phyloP scores from a whole-genome alignment of 2,888 invertebrate species.

The Calameuta idolon region DNA sequence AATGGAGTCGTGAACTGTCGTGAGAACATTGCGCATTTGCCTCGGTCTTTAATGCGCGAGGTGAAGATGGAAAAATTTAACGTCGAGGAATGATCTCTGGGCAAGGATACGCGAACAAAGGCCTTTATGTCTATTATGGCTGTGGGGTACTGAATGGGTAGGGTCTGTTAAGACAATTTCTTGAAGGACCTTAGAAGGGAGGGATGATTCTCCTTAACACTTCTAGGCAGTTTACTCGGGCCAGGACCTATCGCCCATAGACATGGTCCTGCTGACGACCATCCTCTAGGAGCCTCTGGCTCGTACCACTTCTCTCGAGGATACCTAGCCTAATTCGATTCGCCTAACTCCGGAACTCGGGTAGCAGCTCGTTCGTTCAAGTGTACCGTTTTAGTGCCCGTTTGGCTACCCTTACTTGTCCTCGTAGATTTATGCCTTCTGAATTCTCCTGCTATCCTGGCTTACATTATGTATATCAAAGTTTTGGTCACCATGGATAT shows the following conservation, averaged over 20 bases:
- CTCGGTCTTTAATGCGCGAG: neutral
- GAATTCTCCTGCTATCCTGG: neutral
- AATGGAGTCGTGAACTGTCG: neutral
- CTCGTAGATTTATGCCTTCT: neutral
- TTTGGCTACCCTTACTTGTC: neutral
- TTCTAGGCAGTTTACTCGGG: neutral
- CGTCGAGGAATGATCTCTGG: neutral
- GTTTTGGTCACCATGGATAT: neutral
- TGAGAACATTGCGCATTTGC: neutral
- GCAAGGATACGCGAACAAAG: slow-evolving; percentile 36
- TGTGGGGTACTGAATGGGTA: neutral
- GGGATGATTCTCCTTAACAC: neutral
- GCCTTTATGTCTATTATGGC: neutral
- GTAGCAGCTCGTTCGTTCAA: slow-evolving; percentile 5
- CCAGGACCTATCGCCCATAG: neutral
- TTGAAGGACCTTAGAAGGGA: neutral
- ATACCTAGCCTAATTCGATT: slow-evolving; percentile 5
- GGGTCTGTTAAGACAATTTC: slow-evolving; percentile 5
- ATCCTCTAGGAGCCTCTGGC: neutral
- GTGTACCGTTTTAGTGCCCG: slow-evolving; percentile 6
- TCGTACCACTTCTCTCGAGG: slow-evolving; percentile 1
- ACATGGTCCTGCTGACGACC: neutral
- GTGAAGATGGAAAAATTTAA: neutral
- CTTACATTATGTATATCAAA: slow-evolving; percentile 3
- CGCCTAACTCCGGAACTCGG: slow-evolving; percentile 3